Percentiles rank a stretch among this genome's conserved stretches.
phyloP scores from a whole-genome alignment of 2,113 vertebrate species.

The Tachuris rubrigastra region DNA sequence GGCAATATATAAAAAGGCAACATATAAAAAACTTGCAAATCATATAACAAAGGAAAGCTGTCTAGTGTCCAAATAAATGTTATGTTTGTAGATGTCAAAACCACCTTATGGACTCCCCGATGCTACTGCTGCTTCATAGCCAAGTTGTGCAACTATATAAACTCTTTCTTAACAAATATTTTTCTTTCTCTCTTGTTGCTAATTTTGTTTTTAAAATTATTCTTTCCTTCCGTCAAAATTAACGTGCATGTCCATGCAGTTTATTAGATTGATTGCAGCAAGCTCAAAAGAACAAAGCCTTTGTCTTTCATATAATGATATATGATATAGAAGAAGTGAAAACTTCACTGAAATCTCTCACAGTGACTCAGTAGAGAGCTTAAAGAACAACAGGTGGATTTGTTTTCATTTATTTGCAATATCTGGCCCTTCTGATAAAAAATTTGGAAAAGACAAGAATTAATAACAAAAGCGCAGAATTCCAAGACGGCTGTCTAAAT shows the following conservation, averaged over 20 bases:
- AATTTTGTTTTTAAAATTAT: not conserved
- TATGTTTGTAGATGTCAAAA: not conserved
- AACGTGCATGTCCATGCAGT: not conserved
- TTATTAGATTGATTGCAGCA: not conserved
- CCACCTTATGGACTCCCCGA: not conserved
- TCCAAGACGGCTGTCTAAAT: not conserved
- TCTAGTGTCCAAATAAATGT: not conserved
- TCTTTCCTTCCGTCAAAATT: not conserved
- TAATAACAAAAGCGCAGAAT: not conserved
- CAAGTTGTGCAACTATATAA: not conserved
- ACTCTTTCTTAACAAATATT: not conserved
- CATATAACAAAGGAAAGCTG: not conserved
- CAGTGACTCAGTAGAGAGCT: not conserved
- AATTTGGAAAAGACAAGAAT: not conserved
- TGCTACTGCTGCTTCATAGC: not conserved
- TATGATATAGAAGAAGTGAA: not conserved
- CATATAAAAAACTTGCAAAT: not conserved
- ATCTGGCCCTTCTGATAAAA: not conserved
- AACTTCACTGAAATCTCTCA: not conserved
- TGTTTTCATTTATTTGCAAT: not conserved
- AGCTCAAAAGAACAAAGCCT: not conserved
- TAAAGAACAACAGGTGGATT: not conserved
- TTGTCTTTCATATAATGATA: not conserved
- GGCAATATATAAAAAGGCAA: not conserved
- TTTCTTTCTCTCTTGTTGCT: not conserved